phyloP scores from a whole-genome alignment of 2,888 invertebrate species.

The Esperia sulphurella region DNA sequence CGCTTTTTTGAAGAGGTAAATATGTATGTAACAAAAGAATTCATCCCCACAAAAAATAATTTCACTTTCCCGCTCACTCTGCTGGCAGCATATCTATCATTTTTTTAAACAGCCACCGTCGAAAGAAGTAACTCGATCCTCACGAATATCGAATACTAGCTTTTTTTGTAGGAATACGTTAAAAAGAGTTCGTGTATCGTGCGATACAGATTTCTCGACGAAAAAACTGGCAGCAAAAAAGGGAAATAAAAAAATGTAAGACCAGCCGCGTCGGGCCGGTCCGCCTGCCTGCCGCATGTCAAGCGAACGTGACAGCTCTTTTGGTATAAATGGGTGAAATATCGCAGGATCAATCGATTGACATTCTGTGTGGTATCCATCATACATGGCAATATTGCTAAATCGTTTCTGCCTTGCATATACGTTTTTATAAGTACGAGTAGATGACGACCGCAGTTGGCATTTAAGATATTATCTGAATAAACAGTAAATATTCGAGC shows the following conservation, averaged over 20 bases:
- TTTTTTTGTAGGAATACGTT: slow-evolving; percentile 35
- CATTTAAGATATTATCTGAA: too few species aligned
- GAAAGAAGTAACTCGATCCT: slow-evolving; percentile 12
- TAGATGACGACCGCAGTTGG: too few species aligned
- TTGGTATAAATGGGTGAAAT: too few species aligned
- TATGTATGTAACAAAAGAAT: not conserved
- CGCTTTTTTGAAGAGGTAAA: too few species aligned
- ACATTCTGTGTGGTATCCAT: too few species aligned
- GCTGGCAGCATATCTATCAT: slow-evolving; percentile 6
- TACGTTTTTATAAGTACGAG: too few species aligned
- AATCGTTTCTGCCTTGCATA: too few species aligned
- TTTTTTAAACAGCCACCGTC: slow-evolving; percentile 4
- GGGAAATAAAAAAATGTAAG: slow-evolving; percentile 30
- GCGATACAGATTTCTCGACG: slow-evolving; percentile 55
- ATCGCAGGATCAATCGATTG: too few species aligned
- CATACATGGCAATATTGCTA: too few species aligned
- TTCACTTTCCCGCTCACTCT: not conserved
- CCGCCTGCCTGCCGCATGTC: slow-evolving; percentile 54
- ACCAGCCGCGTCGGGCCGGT: slow-evolving; percentile 30
- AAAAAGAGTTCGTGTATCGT: slow-evolving; percentile 56
- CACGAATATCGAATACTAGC: slow-evolving; percentile 13
- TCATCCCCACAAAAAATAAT: not conserved
- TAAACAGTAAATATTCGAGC: too few species aligned
- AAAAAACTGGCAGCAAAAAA: slow-evolving; percentile 25
- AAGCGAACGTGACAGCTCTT: slow-evolving; percentile 23